These are phyloP conservation scores for Electrona antarctica DNA, from an alignment of 2,113 vertebrate genomes.

Conservation along the genomic window DNA sequence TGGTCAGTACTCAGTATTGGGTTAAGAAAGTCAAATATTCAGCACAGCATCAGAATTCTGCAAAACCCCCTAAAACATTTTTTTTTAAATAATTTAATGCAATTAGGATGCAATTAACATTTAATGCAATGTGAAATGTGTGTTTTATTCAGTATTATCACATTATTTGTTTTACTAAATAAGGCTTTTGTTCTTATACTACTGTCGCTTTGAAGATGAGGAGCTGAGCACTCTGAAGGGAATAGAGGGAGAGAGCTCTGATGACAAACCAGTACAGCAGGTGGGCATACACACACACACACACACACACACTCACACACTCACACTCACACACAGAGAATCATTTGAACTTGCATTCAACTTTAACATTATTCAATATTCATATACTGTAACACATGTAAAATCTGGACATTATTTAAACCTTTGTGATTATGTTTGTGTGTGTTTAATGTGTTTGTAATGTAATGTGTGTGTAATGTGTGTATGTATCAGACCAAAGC, in stretches of 20 bases:
- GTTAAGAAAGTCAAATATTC: too few species aligned
- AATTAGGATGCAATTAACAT: too few species aligned
- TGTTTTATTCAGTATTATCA: too few species aligned
- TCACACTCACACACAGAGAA: neutral
- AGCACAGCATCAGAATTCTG: too few species aligned
- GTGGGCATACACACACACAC: slow-evolving; percentile 66
- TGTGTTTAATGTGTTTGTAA: neutral
- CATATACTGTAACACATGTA: neutral
- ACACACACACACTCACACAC: too few species aligned
- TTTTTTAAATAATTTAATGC: too few species aligned
- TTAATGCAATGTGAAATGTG: too few species aligned
- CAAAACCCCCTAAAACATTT: too few species aligned
- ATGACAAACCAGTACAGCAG: slow-evolving; percentile 82
- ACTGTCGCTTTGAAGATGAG: slow-evolving; percentile 74
- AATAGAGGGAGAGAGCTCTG: slow-evolving; percentile 84
- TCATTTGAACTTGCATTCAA: neutral
- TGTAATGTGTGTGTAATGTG: neutral
- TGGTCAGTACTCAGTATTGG: too few species aligned
- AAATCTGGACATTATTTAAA: neutral
- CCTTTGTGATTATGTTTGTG: neutral
- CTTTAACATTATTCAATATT: too few species aligned
- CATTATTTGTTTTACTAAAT: too few species aligned
- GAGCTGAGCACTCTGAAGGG: slow-evolving; percentile 85
- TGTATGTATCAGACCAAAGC: slow-evolving; percentile 74
- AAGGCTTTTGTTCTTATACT: too few species aligned